These are phyloP conservation scores for Dromococcyx pavoninus DNA, from an alignment of 2,797 vertebrate genomes.

Conservation along the genomic window DNA sequence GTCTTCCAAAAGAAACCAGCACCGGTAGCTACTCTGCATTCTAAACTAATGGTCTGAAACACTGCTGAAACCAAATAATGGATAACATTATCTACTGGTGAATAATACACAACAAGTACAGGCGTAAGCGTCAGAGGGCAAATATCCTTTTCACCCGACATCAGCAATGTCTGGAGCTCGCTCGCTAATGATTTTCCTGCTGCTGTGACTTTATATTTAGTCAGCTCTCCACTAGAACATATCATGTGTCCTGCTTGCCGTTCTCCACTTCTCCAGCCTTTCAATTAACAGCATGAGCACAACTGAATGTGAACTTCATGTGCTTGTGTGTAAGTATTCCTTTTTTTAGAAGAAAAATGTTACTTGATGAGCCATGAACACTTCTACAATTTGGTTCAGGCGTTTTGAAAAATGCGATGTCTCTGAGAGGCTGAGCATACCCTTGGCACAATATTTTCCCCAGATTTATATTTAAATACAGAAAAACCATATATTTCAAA, in stretches of 20 bases:
- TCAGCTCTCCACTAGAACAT: neutral
- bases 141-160: conserved; percentile 15
- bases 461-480: neutral
- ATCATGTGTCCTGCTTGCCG: neutral
- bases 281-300: neutral
- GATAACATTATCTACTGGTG: neutral
- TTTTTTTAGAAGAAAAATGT: neutral
- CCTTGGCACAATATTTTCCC: neutral
- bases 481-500: neutral
- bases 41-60: neutral
- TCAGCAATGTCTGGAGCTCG: conserved; percentile 6
- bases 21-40: neutral
- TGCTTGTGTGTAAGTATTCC: accelerated
- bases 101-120: neutral
- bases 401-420: neutral
- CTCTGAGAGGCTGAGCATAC: neutral
- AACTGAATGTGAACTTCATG: neutral
- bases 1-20: neutral
- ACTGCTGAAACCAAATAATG: neutral
- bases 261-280: neutral
- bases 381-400: neutral
- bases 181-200: neutral
- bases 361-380: neutral
- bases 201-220: neutral
- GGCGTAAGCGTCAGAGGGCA: neutral